Evolutionary conservation across 2,888 invertebrate genomes (phyloP).

Genomic region (Clivina fossor): DNA sequence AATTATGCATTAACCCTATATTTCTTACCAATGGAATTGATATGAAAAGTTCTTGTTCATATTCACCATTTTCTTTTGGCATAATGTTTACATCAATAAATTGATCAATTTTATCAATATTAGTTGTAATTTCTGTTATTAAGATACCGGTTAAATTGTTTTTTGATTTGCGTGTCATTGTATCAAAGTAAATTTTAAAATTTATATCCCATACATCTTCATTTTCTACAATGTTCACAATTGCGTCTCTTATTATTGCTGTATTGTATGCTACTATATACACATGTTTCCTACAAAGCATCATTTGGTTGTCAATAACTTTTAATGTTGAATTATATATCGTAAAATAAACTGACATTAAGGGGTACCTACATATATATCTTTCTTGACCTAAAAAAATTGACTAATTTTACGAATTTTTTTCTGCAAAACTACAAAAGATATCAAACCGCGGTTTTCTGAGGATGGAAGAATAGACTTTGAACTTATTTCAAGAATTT

Average conservation of each 20-base stretch:
- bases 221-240: constrained; percentile 44
- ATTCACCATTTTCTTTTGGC: constrained; percentile 47
- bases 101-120: constrained; percentile 10
- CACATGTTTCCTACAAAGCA: constrained; percentile 63
- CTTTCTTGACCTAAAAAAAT: no score
- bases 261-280: constrained; percentile 66
- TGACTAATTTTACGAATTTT: no score
- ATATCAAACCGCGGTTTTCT: no score
- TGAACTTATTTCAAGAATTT: no score
- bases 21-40: constrained; percentile 43
- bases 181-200: constrained; percentile 19
- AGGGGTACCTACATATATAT: no score
- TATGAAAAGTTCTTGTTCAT: constrained; percentile 40
- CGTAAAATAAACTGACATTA: no score
- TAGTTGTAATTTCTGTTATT: constrained; percentile 12
- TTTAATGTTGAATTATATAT: no score
- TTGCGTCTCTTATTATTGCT: constrained; percentile 65
- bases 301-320: background rate
- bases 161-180: background rate
- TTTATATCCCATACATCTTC: constrained; percentile 21
- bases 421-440: no score
- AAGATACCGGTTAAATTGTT: constrained; percentile 7
- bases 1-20: no score
- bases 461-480: no score
- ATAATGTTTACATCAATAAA: constrained; percentile 38